Evolutionary conservation across 2,113 vertebrate genomes (phyloP).

Genomic region (Forbesichthys papilliferus): DNA sequence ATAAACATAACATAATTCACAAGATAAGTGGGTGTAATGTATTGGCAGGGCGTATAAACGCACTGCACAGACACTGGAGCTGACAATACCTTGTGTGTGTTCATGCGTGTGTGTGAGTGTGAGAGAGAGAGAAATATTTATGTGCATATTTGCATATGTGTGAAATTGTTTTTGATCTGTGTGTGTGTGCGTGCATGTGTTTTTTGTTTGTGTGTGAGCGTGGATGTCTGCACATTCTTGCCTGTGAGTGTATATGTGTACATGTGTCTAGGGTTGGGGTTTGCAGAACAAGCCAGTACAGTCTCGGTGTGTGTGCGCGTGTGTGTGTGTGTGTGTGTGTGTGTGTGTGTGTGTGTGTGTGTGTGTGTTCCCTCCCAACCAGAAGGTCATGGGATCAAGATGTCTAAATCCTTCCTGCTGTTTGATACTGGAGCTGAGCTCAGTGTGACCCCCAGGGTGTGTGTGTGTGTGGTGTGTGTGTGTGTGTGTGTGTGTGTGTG

Average conservation of each 20-base stretch:
- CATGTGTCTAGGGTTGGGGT: slow-evolving; percentile 14
- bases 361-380: not conserved
- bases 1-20: slow-evolving; percentile 90
- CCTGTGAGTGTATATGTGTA: slow-evolving; percentile 13
- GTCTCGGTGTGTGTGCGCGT: slow-evolving; percentile 1
- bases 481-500: slow-evolving; percentile 11
- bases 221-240: slow-evolving; percentile 27
- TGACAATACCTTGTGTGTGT: too few relatives aligned
- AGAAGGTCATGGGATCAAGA: not conserved
- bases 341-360: slow-evolving; percentile 37
- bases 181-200: slow-evolving; percentile 1
- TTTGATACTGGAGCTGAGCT: not conserved
- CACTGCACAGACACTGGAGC: slow-evolving; percentile 54
- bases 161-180: not conserved
- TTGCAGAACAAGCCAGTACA: not conserved
- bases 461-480: slow-evolving; percentile 8
- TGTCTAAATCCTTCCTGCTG: not conserved
- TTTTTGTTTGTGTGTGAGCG: slow-evolving; percentile 11
- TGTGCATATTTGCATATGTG: slow-evolving; percentile 9
- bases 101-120: slow-evolving; percentile 72
- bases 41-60: slow-evolving; percentile 78
- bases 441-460: not conserved
- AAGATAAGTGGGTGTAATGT: slow-evolving; percentile 88
- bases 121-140: slow-evolving; percentile 72
- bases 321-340: slow-evolving; percentile 12